phyloP scores from a whole-genome alignment of 1,140 invertebrate genomes.

The Lasaia peninsularis region DNA sequence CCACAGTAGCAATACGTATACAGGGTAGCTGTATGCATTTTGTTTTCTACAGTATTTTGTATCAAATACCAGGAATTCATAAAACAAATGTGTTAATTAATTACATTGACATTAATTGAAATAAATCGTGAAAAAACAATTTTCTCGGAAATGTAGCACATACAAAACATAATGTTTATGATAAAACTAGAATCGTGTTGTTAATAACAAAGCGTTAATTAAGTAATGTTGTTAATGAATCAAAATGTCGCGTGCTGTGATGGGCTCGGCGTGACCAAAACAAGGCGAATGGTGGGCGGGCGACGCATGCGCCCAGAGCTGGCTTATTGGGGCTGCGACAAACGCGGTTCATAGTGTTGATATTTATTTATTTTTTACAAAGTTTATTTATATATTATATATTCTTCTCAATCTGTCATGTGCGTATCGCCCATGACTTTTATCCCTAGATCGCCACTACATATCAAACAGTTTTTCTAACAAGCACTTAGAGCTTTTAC shows the following conservation, averaged over 20 bases:
- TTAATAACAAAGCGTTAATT: conserved; percentile 23
- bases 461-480: too few species aligned
- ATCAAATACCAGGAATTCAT: neutral
- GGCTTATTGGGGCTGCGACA: neutral
- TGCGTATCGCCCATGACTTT: too few species aligned
- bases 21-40: too few species aligned
- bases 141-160: conserved; percentile 1
- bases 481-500: too few species aligned
- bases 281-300: conserved; percentile 21
- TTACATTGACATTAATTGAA: neutral
- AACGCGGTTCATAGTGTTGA: neutral
- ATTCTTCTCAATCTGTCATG: too few species aligned
- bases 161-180: neutral
- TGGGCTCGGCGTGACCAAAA: conserved; percentile 23
- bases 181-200: neutral
- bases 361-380: too few species aligned
- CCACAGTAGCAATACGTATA: too few species aligned
- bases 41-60: too few species aligned
- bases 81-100: neutral
- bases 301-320: conserved; percentile 7
- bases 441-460: too few species aligned
- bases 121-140: neutral
- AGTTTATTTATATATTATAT: too few species aligned
- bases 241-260: conserved; percentile 23
- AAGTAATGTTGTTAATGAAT: conserved; percentile 21